Evolutionary conservation across 1,140 invertebrate genomes (phyloP), one percentile per base, ranked within the genome.

Genomic region (Marisa cornuarietis): DNA sequence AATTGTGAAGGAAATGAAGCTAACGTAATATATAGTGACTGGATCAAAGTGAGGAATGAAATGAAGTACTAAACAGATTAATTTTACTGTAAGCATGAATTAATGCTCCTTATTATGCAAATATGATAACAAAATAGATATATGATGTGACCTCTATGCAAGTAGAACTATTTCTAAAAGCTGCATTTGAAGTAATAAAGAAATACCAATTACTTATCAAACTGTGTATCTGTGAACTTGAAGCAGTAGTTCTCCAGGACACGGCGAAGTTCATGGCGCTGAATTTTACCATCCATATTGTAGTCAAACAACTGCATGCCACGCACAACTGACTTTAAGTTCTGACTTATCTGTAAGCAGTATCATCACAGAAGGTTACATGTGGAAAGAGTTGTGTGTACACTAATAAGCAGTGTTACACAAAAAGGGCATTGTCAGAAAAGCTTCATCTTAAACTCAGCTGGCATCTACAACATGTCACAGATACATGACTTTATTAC

Each of bases 241-340:
- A 90, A 88, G 71, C 87, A 88, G 81, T 87, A 87, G 71, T 87
- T 89, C 66, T 89, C 87, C 66, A 89, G 80, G 22, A 89, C 87
- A 69, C 85, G 76, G 20, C 87, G 78, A 61, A 90, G 81, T 73
- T 89, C 89, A 83, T 89, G 87, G 66, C 85, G 79, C 82, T 89
- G 88, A 22, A 90, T 86, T 51, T 87, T 85, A 1, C 89, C 89
- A 84, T 90, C 89, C 78, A 88, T 82, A 79, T 90, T 90, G 79
- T 89, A 90, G 78, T 90, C 88, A 88, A 87, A 90, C 63, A 90
- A 76, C 72, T 87, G 88, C 65, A 90, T 76, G 51, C 87, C 88
- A 65, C 88, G 87, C 24, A 89, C 78, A 9, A 90, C 83, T n/a
- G 87, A 82, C 75, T 88, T 87, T 62, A 89, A 71, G 80, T 89